Percentiles rank a stretch among this genome's conserved stretches.
These are phyloP conservation scores for Cremastobaeus sp. DNA, from an alignment of 2,888 invertebrate species.

Conservation along the genomic window DNA sequence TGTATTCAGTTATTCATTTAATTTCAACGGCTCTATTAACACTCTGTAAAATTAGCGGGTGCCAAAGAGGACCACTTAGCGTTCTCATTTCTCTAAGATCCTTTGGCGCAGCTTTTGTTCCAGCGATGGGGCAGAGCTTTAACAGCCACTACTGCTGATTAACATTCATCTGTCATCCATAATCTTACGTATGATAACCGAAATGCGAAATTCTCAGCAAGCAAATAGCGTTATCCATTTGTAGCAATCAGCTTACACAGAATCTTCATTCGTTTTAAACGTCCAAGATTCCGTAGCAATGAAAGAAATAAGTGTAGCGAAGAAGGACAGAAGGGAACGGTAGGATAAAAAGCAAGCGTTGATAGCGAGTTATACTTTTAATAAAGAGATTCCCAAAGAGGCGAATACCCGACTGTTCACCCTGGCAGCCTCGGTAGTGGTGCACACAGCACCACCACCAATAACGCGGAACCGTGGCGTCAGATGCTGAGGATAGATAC, in stretches of 20 bases:
- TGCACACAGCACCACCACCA: conserved; percentile 47
- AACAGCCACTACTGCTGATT: conserved; percentile 49
- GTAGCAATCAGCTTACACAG: conserved; percentile 9
- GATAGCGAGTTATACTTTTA: conserved; percentile 75
- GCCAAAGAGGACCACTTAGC: conserved; percentile 48
- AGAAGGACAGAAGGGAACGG: conserved; percentile 21
- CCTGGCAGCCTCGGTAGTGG: conserved; percentile 49
- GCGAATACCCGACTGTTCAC: conserved; percentile 52
- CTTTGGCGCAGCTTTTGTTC: conserved; percentile 8
- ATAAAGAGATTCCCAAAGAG: conserved; percentile 72
- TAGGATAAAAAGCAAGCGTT: conserved; percentile 47
- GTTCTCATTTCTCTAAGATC: conserved; percentile 47
- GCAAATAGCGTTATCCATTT: conserved; percentile 27
- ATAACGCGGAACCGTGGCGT: conserved; percentile 55
- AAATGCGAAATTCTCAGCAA: conserved; percentile 3
- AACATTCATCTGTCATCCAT: conserved; percentile 47
- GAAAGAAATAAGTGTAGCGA: conserved; percentile 14
- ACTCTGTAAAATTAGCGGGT: conserved; percentile 56
- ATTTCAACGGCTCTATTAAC: conserved; percentile 61
- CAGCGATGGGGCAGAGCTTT: conserved; percentile 21
- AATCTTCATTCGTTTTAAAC: conserved; percentile 24
- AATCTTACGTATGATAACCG: conserved; percentile 38
- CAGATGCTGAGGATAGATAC: conserved; percentile 62
- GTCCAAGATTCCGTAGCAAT: conserved; percentile 11
- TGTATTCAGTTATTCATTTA: conserved; percentile 58